These are phyloP conservation scores for Panagrolaimus sp. DNA, from an alignment of 1,140 invertebrate genomes.

Conservation along the genomic window DNA sequence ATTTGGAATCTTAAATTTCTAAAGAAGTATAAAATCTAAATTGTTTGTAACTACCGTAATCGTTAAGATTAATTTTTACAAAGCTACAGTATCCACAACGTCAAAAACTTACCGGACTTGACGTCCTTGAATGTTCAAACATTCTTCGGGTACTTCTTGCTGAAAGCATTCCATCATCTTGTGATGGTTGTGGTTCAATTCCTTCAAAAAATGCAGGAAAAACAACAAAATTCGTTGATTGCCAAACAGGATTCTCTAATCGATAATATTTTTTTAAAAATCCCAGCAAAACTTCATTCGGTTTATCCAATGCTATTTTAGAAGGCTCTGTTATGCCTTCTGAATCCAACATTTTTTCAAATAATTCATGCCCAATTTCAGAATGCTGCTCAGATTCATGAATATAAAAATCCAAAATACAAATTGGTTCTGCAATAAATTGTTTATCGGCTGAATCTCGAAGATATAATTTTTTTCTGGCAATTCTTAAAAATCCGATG, in stretches of 20 bases:
- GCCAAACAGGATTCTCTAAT: constrained; percentile 33
- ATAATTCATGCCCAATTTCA: constrained; percentile 72
- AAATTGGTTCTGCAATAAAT: constrained; percentile 71
- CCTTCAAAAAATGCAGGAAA: constrained; percentile 33
- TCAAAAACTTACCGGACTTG: no score
- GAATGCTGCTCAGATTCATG: constrained; percentile 72
- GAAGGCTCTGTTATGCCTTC: constrained; percentile 25
- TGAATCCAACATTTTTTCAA: constrained; percentile 70
- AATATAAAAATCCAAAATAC: constrained; percentile 79
- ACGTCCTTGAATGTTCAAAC: not conserved
- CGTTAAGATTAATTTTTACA: no score
- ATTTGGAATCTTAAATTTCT: no score
- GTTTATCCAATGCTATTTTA: constrained; percentile 39
- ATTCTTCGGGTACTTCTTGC: not conserved
- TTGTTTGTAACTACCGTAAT: no score
- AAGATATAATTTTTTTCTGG: constrained; percentile 29
- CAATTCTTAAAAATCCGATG: constrained; percentile 33
- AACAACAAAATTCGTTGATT: constrained; percentile 36
- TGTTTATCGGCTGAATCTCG: constrained; percentile 64
- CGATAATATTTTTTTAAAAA: constrained; percentile 31
- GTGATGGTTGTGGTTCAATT: constrained; percentile 25
- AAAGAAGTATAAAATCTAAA: no score
- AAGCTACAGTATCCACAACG: no score
- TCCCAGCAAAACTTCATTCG: constrained; percentile 22
- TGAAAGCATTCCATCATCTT: not conserved